Percentiles rank a stretch among this genome's conserved stretches.
Evolutionary conservation across 2,888 invertebrate genomes (phyloP).

Genomic region (Prenolepis imparis): DNA sequence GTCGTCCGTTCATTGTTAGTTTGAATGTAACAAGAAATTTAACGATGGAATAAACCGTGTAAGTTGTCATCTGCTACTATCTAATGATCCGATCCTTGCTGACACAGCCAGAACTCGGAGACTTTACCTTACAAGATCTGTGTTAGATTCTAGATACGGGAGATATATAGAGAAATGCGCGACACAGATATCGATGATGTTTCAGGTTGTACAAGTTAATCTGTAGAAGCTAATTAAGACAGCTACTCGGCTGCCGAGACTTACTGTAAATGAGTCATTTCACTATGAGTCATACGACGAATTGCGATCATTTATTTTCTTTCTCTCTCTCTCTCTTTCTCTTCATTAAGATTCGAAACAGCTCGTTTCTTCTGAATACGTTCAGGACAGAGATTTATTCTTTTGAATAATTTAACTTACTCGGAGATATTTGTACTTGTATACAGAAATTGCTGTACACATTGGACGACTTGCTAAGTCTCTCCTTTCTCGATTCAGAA

Average conservation of each 20-base stretch:
- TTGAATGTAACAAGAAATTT: not conserved
- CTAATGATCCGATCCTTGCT: conserved; percentile 1
- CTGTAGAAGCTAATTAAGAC: not conserved
- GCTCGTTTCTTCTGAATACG: too few species aligned
- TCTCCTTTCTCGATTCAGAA: too few species aligned
- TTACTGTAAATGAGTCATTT: not conserved
- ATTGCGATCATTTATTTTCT: not conserved
- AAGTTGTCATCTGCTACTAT: not conserved
- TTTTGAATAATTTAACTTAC: too few species aligned
- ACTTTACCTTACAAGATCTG: not conserved
- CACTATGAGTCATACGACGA: not conserved
- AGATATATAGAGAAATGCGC: not conserved
- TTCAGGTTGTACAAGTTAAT: not conserved
- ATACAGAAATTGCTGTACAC: too few species aligned
- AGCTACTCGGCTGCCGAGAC: not conserved
- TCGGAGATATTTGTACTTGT: too few species aligned
- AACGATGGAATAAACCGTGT: not conserved
- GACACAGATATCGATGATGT: not conserved
- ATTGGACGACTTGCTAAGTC: too few species aligned
- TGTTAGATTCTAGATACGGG: not conserved
- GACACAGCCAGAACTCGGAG: not conserved
- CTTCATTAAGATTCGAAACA: too few species aligned
- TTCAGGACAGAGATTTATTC: too few species aligned
- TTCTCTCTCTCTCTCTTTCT: too few species aligned
- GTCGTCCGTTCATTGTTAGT: not conserved